Conservation (phyloP, 2,797 vertebrate genomes). For the Eremophila alpestris region DNA sequence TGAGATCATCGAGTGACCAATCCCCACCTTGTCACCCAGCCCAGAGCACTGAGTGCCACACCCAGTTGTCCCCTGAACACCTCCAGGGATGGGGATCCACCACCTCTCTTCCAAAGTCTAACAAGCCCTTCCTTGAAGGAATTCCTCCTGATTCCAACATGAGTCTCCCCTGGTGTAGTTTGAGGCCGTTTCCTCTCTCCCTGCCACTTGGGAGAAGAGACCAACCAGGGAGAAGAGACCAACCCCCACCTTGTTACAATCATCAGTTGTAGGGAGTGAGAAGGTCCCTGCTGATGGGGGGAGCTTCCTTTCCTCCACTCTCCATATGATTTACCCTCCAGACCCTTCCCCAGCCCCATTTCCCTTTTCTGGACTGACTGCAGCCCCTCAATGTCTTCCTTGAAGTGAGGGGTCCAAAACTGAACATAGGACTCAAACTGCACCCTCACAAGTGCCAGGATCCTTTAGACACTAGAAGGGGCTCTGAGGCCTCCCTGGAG, state of each 20-base stretch:
- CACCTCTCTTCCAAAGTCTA: neutral
- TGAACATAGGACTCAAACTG: neutral
- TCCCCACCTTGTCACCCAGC: neutral
- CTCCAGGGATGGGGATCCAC: neutral
- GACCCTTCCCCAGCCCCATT: neutral
- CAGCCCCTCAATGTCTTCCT: neutral
- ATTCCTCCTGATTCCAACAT: neutral
- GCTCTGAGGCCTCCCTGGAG: neutral
- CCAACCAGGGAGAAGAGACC: neutral
- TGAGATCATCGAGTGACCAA: rapidly evolving
- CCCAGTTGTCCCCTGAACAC: neutral
- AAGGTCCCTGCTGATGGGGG: neutral
- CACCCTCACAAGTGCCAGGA: neutral
- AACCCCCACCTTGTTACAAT: neutral
- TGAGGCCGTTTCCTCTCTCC: neutral
- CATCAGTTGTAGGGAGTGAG: neutral
- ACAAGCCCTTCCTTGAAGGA: neutral
- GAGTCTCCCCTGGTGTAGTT: neutral
- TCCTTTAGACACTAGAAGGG: neutral
- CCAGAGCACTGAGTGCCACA: neutral
- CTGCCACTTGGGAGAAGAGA: neutral
- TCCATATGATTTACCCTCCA: neutral
- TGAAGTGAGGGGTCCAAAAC: neutral
- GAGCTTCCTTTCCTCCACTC: neutral
- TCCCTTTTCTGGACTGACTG: neutral